Conservation (phyloP, 1,140 invertebrate species). For the Melitaea cinxia region DNA sequence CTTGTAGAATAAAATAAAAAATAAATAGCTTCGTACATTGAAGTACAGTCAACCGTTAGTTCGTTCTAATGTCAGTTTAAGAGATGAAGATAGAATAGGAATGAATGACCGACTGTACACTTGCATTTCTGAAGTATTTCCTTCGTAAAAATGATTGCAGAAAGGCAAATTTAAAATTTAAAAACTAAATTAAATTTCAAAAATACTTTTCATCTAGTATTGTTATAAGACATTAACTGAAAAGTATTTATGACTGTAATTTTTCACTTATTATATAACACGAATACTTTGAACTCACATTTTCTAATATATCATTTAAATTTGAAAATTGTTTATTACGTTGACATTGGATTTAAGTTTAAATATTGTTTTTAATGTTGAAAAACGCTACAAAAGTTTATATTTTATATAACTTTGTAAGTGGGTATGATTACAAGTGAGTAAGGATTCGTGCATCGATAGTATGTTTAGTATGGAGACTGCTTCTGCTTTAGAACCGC, state of each 20-base stretch:
- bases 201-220: constrained; percentile 17
- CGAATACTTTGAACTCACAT: constrained; percentile 19
- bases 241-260: constrained; percentile 17
- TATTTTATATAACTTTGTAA: not conserved
- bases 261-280: constrained; percentile 26
- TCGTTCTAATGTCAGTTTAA: constrained; percentile 2
- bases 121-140: constrained; percentile 69
- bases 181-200: constrained; percentile 46
- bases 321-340: no score
- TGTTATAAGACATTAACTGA: not conserved
- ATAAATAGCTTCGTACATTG: constrained; percentile 56
- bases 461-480: constrained; percentile 59
- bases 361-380: no score
- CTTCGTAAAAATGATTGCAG: constrained; percentile 73
- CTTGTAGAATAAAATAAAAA: constrained; percentile 45
- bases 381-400: no score
- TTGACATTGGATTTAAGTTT: no score
- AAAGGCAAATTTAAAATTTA: constrained; percentile 57
- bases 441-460: constrained; percentile 14
- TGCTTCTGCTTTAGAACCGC: constrained; percentile 90
- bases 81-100: constrained; percentile 34
- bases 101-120: constrained; percentile 49
- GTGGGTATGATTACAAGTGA: no score
- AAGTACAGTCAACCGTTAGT: constrained; percentile 51
- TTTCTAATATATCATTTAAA: not conserved